Evolutionary conservation across 2,797 vertebrate species (phyloP).

Genomic region (Fundulus diaphanus): DNA sequence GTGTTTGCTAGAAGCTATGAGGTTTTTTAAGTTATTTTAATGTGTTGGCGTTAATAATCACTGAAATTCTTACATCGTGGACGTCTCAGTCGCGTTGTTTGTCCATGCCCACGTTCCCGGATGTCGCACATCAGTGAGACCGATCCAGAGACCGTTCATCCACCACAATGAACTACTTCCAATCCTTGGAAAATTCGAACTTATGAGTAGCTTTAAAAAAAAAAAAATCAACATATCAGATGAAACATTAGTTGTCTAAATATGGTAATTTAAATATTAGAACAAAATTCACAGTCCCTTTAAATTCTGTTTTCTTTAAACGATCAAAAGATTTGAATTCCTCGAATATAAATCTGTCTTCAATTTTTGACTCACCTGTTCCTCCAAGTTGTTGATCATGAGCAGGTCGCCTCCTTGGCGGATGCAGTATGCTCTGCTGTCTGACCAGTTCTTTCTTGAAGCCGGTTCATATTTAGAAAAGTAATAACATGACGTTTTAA

Average conservation of each 20-base stretch:
- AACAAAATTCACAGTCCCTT: not conserved
- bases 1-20: not conserved
- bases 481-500: conserved; percentile 68
- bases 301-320: not conserved
- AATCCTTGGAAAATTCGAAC: conserved; percentile 12
- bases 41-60: not conserved
- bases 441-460: conserved; percentile 57
- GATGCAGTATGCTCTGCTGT: conserved; percentile 62
- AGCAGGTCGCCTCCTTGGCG: conserved; percentile 52
- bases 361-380: conserved; percentile 52
- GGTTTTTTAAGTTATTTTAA: not conserved
- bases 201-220: conserved; percentile 42
- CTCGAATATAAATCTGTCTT: not conserved
- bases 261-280: not conserved
- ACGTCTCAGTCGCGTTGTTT: conserved; percentile 54
- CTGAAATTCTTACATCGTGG: conserved; percentile 40
- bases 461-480: conserved; percentile 34
- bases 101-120: conserved; percentile 64
- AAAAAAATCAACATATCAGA: not conserved
- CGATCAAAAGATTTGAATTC: no score
- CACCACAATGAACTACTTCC: conserved; percentile 8
- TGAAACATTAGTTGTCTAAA: not conserved
- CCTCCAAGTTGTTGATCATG: conserved; percentile 46
- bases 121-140: conserved; percentile 33
- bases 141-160: conserved; percentile 61